Evolutionary conservation across 2,797 vertebrate genomes (phyloP).

Genomic region (Trachops cirrhosus): DNA sequence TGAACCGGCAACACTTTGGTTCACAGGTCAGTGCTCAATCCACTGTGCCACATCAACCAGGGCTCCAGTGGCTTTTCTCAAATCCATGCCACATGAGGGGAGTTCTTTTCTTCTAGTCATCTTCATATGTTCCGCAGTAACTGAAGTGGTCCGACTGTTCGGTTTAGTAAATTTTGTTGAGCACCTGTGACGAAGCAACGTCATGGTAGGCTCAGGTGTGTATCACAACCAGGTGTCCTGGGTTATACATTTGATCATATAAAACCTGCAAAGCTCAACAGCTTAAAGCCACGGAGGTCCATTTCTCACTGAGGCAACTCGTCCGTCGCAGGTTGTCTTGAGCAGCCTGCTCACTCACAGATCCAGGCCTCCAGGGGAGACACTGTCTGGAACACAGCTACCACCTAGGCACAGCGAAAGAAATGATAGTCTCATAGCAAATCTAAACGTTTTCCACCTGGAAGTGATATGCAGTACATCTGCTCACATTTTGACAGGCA

Average conservation of each 20-base stretch:
- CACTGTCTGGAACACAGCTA: neutral
- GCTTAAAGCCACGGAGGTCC: neutral
- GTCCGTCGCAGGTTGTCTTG: neutral
- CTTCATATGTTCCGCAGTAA: neutral
- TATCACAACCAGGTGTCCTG: neutral
- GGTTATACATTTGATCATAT: neutral
- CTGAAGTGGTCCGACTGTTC: neutral
- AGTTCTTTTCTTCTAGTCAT: neutral
- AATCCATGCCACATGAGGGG: neutral
- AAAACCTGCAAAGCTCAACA: neutral
- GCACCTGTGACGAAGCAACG: neutral
- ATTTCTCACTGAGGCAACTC: neutral
- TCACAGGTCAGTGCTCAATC: too few relatives aligned
- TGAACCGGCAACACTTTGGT: too few relatives aligned
- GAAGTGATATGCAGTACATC: neutral
- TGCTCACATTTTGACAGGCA: neutral
- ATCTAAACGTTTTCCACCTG: neutral
- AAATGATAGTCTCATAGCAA: neutral
- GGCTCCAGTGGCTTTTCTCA: neutral
- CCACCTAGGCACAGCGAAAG: neutral
- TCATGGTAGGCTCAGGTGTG: neutral
- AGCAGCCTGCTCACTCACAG: neutral
- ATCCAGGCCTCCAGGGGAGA: neutral
- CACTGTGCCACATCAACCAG: too few relatives aligned
- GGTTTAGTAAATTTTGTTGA: neutral